These are phyloP conservation scores for Tenualosa ilisha DNA, from an alignment of 2,797 vertebrate species.

Conservation along the genomic window DNA sequence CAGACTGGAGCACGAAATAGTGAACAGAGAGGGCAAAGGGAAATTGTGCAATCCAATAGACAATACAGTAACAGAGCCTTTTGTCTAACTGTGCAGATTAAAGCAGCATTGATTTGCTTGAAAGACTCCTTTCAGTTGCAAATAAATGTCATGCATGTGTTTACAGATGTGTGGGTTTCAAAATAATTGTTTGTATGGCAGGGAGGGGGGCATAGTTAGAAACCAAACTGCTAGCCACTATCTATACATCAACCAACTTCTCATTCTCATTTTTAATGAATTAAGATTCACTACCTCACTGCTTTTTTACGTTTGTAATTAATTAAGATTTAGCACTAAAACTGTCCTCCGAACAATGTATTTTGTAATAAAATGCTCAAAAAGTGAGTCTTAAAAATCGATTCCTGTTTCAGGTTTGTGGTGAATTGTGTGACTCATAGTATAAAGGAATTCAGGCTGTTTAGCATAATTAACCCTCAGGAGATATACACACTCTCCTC, in stretches of 20 bases:
- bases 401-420: not conserved
- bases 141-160: conserved; percentile 3
- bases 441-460: not conserved
- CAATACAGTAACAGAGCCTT: not conserved
- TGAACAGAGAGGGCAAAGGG: not conserved
- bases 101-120: conserved; percentile 19
- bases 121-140: conserved; percentile 15
- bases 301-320: too few species aligned
- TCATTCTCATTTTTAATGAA: too few species aligned
- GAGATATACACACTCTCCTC: not conserved
- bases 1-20: not conserved
- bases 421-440: not conserved
- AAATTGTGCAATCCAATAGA: not conserved
- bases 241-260: too few species aligned
- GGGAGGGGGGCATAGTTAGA: too few species aligned
- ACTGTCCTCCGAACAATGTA: not conserved
- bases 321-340: not conserved
- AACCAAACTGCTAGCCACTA: too few species aligned
- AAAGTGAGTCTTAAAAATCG: not conserved
- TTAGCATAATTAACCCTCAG: conserved; percentile 2
- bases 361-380: not conserved
- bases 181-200: not conserved
- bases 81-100: not conserved
- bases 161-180: not conserved
- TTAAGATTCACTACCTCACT: too few species aligned